A percentile compares a stretch with the other conserved stretches of the same genome.
phyloP scores from a whole-genome alignment of 2,888 invertebrate genomes.

The Nymphalis polychloros region DNA sequence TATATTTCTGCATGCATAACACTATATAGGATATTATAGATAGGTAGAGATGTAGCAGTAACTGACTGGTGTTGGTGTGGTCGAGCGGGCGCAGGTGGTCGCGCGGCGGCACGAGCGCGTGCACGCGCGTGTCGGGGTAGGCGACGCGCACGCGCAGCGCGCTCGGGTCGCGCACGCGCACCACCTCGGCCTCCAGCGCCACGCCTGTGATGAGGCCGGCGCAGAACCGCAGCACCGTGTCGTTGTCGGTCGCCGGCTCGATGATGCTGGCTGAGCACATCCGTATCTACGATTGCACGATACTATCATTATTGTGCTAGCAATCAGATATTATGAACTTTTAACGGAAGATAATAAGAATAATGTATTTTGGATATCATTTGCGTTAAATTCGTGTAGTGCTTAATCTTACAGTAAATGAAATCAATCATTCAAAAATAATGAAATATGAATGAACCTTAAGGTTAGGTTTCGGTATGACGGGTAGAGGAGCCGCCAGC shows the following conservation, averaged over 20 bases:
- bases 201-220: slow-evolving; percentile 95
- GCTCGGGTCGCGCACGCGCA: slow-evolving; percentile 87
- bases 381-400: too few species aligned
- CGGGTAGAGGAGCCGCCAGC: slow-evolving; percentile 84
- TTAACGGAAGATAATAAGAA: too few species aligned
- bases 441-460: slow-evolving; percentile 68
- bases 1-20: too few species aligned
- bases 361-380: too few species aligned
- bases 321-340: too few species aligned
- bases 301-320: too few species aligned
- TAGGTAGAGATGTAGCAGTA: too few species aligned
- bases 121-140: slow-evolving; percentile 95
- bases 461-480: slow-evolving; percentile 85
- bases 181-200: slow-evolving; percentile 92
- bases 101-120: slow-evolving; percentile 89
- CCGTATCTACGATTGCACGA: slow-evolving; percentile 78
- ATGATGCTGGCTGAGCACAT: slow-evolving; percentile 91
- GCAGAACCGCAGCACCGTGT: slow-evolving; percentile 92
- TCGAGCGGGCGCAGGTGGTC: slow-evolving; percentile 89
- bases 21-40: too few species aligned
- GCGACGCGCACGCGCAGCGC: slow-evolving; percentile 91
- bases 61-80: slow-evolving; percentile 72
- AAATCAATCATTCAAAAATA: too few species aligned
- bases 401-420: too few species aligned
- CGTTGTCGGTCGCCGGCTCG: slow-evolving; percentile 90